Evolutionary conservation across 2,797 vertebrate species (phyloP), one percentile per base, ranked within the genome.

Genomic region (Lerista edwardsae): DNA sequence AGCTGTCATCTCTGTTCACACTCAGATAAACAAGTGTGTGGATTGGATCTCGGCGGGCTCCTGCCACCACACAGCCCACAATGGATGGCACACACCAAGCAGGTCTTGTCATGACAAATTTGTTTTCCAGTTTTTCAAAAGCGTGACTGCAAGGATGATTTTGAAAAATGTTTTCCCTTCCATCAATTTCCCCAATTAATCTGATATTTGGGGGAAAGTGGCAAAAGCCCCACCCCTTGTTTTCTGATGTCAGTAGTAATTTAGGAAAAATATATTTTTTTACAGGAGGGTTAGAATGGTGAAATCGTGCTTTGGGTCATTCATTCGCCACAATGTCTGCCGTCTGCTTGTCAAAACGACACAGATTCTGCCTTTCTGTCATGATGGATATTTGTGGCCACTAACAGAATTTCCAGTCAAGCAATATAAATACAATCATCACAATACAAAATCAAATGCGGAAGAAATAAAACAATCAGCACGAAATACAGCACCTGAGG

Each of bases 1-100:
- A 82, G 78, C 87, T 93, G 71, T 91, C 90, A 84, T 47, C 31
- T 89, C 79, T 51, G 75, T 89, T 88, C 79, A 91, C 85, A 82
- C 78, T 36, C 79, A 79, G 71, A 88, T 64, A 88, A 91, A 88
- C 75, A 87, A 88, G 6, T 61, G 12, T 36, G 47, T 47, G 64
- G 71, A 73, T 82, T 75, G 23, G 55, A 74, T 21, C 79, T 64
- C 44, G 69, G n/a, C 31, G 5, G 87, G 29, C 69, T 83, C 83
- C 82, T 83, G 41, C 89, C 90, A 90, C 9, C 87, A 17, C 65
- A 86, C 83, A 89, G 75, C 72, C 81, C 74, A 65, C 10, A 5
- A 51, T 65, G 4, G 34, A 41, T 31, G 51, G 21, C 64, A 25
- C 65, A 47, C 19, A 51, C 64, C 23, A 47, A 81, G 31, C 17